phyloP scores from a whole-genome alignment of 2,797 vertebrate genomes.

The Paguma larvata region DNA sequence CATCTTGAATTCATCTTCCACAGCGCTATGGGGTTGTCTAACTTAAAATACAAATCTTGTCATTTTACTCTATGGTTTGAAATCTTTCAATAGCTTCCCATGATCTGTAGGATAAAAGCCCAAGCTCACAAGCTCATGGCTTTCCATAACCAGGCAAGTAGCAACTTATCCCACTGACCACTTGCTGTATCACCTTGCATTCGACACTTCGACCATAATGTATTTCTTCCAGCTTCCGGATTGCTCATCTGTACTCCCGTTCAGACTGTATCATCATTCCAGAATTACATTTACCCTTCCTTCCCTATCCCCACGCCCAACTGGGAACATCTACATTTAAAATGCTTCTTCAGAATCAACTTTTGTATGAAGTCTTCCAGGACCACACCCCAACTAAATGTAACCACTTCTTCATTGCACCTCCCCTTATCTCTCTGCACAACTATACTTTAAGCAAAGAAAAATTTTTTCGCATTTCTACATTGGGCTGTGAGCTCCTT shows the following conservation, averaged over 20 bases:
- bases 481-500: not conserved
- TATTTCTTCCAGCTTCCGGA: not conserved
- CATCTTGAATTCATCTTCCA: not conserved
- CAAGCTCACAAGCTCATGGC: not conserved
- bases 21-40: not conserved
- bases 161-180: not conserved
- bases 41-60: not conserved
- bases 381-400: not conserved
- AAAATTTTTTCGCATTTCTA: not conserved
- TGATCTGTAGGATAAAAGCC: not conserved
- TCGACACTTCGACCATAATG: not conserved
- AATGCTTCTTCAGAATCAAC: not conserved
- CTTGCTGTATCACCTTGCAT: not conserved
- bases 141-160: not conserved
- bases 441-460: constrained; percentile 6
- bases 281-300: not conserved
- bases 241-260: not conserved
- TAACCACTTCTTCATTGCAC: not conserved
- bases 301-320: not conserved
- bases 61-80: not conserved
- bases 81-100: not conserved
- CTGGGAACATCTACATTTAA: not conserved
- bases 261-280: not conserved
- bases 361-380: not conserved
- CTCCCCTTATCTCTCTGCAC: not conserved